Evolutionary conservation across 2,113 vertebrate genomes (phyloP), one percentile per base, ranked within the genome.

Genomic region (Elephantulus edwardii): DNA sequence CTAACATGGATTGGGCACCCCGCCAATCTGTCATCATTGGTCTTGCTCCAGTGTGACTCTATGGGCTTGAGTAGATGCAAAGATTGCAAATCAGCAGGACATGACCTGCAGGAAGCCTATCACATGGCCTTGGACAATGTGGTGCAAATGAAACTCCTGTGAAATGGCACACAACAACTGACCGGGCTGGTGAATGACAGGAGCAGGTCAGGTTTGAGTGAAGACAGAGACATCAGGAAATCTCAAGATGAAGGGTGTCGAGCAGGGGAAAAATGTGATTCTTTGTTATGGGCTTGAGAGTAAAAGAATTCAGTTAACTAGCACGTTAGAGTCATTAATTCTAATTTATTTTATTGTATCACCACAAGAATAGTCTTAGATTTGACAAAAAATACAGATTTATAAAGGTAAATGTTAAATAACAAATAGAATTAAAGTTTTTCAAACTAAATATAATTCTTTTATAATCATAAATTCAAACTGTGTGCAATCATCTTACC

Each of bases 1-100:
- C 72, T 92, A 93, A 74, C 58, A 60, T 68, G 54, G 33, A 44
- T 56, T 79, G 88, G 92, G 92, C 60, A 22, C 3, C 2, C 33
- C 30, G 89, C 93, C 92, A 83, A 77, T 77, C 66, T 92, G 92
- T 93, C 93, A 92, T 62, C 44, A 62, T 33, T 83, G 80, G 50
- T 92, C 62, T 75, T 93, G 80, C 42, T 74, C 77, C 44, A 52
- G 38, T 5, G 5, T 40, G 11, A 20, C 48, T 50, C 10, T 86
- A 2, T 26, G 33, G 35, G 38, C 13, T 33, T 90, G 72, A 54
- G 46, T 26, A 16, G 13, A 80, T 35, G 44, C 54, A 86, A 91
- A 92, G 38, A 44, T 13, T 78, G 86, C 52, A 7, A 30, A 79
- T 66, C 38, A 86, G 79, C 91, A 89, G 86, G 83, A 14, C 30